A percentile compares a stretch with the other conserved stretches of the same genome.
Evolutionary conservation across 2,888 invertebrate genomes (phyloP).

Genomic region (Polymixis flavicincta): DNA sequence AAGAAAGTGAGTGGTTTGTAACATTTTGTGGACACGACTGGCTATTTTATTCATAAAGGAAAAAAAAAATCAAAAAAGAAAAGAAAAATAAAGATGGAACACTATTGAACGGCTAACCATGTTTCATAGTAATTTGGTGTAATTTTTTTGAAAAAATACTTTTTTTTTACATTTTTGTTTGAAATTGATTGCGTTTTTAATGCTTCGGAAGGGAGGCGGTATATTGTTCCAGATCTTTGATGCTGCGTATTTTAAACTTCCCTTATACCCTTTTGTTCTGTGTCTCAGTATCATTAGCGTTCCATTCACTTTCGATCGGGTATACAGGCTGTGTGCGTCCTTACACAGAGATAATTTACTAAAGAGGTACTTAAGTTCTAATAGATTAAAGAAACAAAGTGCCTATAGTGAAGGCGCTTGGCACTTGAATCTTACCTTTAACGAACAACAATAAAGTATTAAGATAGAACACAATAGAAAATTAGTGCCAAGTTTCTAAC

Average conservation of each 20-base stretch:
- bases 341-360: no score
- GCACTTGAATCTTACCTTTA: constrained; percentile 21
- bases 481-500: constrained; percentile 24
- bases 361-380: not conserved
- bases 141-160: no score
- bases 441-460: constrained; percentile 27
- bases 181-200: not conserved
- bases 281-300: not conserved
- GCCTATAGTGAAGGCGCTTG: constrained; percentile 3
- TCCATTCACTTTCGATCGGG: not conserved
- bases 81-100: no score
- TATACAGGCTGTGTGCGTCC: no score
- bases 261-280: not conserved
- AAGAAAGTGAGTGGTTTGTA: no score
- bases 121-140: no score
- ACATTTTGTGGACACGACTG: no score
- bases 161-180: no score
- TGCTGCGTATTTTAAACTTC: not conserved
- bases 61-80: no score
- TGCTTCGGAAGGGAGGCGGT: not conserved
- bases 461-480: constrained; percentile 13
- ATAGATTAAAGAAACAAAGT: not conserved
- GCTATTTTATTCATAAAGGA: no score
- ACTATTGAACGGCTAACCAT: no score
- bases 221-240: not conserved